These are phyloP conservation scores for Amphipyra tragopoginis DNA, from an alignment of 2,888 invertebrate genomes.

Conservation along the genomic window DNA sequence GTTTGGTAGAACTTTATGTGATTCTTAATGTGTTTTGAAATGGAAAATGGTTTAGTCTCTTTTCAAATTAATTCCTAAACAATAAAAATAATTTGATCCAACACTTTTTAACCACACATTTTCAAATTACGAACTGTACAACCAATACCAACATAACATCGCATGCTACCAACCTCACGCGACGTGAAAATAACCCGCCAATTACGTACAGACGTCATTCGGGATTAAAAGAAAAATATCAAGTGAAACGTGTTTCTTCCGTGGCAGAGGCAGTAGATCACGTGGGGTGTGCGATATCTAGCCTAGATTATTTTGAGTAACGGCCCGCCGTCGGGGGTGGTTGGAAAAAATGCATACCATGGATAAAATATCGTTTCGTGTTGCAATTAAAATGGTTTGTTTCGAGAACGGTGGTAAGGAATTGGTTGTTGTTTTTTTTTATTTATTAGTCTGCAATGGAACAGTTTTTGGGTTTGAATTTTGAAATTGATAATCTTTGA, in stretches of 20 bases:
- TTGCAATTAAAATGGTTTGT: slow-evolving; percentile 85
- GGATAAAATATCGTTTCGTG: slow-evolving; percentile 84
- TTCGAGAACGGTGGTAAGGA: slow-evolving; percentile 53
- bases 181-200: slow-evolving; percentile 67
- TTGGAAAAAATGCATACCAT: slow-evolving; percentile 76
- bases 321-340: slow-evolving; percentile 71
- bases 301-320: slow-evolving; percentile 88
- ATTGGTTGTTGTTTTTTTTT: slow-evolving; percentile 34
- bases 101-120: slow-evolving; percentile 6
- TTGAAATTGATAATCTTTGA: neutral
- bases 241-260: slow-evolving; percentile 74
- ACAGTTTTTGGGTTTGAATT: slow-evolving; percentile 12
- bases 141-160: slow-evolving; percentile 46
- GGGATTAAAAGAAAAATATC: slow-evolving; percentile 76
- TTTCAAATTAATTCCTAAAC: too few species aligned
- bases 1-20: neutral
- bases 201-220: slow-evolving; percentile 72
- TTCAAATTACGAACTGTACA: slow-evolving; percentile 21
- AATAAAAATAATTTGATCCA: neutral
- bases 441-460: slow-evolving; percentile 21
- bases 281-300: slow-evolving; percentile 82
- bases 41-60: too few species aligned
- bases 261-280: slow-evolving; percentile 81
- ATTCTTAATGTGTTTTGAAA: neutral
- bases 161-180: slow-evolving; percentile 67